Evolutionary conservation across 2,113 vertebrate species (phyloP).

Genomic region (Cairina moschata): DNA sequence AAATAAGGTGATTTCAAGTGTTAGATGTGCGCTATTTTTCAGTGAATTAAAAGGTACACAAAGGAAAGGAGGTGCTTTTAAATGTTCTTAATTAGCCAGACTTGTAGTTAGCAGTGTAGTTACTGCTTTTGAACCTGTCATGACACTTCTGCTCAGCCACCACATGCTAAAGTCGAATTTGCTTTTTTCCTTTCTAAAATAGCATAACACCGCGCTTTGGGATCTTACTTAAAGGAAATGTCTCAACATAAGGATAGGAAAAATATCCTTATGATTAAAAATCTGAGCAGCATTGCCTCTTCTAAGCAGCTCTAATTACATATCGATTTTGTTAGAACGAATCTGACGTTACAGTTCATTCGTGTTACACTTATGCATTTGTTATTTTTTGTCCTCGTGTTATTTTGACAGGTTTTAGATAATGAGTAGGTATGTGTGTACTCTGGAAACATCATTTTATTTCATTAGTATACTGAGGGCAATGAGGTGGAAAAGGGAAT

Average conservation of each 20-base stretch:
- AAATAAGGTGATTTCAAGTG: not conserved
- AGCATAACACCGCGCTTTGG: not conserved
- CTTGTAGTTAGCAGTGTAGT: not conserved
- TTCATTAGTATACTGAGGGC: not conserved
- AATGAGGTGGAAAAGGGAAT: not conserved
- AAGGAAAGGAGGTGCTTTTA: not conserved
- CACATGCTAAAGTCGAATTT: not conserved
- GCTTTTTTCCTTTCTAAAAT: not conserved
- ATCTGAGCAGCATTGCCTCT: not conserved
- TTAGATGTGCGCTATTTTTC: not conserved
- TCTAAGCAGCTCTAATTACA: not conserved
- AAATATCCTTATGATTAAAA: not conserved
- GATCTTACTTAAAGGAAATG: not conserved
- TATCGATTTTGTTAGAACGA: not conserved
- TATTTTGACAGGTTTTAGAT: not conserved
- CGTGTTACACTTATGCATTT: not conserved
- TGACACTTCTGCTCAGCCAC: not conserved
- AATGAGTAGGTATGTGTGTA: not conserved
- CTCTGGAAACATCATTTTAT: not conserved
- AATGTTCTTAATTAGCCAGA: not conserved
- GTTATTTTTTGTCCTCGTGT: not conserved
- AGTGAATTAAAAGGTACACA: not conserved
- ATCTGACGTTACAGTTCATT: not conserved
- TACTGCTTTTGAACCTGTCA: not conserved
- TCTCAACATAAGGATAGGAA: not conserved